A percentile compares a stretch with the other conserved stretches of the same genome.
Conservation (phyloP, 2,888 invertebrate genomes). For the Ectemnius continuus region DNA sequence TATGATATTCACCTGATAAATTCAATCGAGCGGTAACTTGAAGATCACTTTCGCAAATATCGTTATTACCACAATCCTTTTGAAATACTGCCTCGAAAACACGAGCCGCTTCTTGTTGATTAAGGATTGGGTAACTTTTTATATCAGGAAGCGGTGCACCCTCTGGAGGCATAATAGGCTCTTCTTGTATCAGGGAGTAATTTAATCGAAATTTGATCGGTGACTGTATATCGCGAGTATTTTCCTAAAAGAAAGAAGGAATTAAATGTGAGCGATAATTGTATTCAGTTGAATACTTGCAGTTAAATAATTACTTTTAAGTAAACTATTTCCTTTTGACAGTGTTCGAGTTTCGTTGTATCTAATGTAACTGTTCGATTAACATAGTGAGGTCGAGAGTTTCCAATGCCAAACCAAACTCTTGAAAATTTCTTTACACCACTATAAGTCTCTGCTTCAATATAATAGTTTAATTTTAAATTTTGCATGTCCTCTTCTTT, state of each 20-base stretch:
- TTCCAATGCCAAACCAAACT: conserved; percentile 85
- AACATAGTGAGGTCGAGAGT: conserved; percentile 81
- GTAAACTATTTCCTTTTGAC: conserved; percentile 89
- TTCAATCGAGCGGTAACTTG: conserved; percentile 83
- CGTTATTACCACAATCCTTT: conserved; percentile 94
- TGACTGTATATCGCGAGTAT: conserved; percentile 91
- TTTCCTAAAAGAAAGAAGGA: conserved; percentile 79
- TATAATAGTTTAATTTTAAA: conserved; percentile 84
- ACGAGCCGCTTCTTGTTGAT: conserved; percentile 90
- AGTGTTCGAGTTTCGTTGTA: conserved; percentile 81
- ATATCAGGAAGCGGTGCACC: conserved; percentile 83
- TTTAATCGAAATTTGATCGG: conserved; percentile 92
- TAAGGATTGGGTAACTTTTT: conserved; percentile 91
- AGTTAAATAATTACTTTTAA: conserved; percentile 80
- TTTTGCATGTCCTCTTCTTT: conserved; percentile 76
- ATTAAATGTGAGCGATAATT: neutral
- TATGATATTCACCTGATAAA: conserved; percentile 78
- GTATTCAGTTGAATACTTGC: neutral
- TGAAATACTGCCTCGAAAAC: conserved; percentile 91
- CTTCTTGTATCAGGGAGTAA: conserved; percentile 87
- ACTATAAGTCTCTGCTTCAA: conserved; percentile 90
- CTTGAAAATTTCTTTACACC: conserved; percentile 88
- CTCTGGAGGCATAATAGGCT: conserved; percentile 80
- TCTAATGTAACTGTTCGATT: conserved; percentile 83
- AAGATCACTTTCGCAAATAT: conserved; percentile 91